Conservation (phyloP, 35 echinoderm and acorn worm genomes). For the Anneissia japonica region DNA sequence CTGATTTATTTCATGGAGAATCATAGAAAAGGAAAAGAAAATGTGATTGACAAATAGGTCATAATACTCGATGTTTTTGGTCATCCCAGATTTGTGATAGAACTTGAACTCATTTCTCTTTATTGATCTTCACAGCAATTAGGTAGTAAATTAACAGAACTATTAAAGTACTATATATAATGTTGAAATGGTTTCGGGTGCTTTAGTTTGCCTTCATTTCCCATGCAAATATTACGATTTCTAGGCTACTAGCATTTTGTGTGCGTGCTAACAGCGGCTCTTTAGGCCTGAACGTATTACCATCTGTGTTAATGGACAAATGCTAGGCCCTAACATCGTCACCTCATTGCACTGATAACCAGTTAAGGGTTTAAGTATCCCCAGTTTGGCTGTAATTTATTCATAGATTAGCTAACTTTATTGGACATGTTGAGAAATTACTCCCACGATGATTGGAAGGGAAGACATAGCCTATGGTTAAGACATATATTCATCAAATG, state of each 20-base stretch:
- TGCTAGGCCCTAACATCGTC: background rate
- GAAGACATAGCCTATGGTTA: background rate
- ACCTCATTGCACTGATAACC: background rate
- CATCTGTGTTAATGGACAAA: background rate
- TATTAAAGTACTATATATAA: background rate
- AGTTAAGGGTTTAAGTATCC: background rate
- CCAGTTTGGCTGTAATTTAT: background rate
- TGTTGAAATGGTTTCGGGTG: background rate
- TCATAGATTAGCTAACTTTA: conserved; percentile 2
- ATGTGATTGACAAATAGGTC: background rate
- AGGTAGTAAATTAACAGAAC: background rate
- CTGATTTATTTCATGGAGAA: too few species aligned
- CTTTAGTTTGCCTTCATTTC: background rate
- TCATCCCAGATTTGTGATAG: background rate
- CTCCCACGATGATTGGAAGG: background rate
- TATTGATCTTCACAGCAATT: background rate
- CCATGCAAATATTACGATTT: background rate
- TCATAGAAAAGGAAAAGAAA: too few species aligned
- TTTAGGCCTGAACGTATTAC: background rate
- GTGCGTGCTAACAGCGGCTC: background rate
- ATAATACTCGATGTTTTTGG: background rate
- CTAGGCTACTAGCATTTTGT: background rate
- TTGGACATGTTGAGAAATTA: background rate
- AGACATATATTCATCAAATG: background rate
- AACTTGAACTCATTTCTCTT: background rate